These are phyloP conservation scores for Fistularia commersonii DNA, from an alignment of 2,797 vertebrate species.

Conservation along the genomic window DNA sequence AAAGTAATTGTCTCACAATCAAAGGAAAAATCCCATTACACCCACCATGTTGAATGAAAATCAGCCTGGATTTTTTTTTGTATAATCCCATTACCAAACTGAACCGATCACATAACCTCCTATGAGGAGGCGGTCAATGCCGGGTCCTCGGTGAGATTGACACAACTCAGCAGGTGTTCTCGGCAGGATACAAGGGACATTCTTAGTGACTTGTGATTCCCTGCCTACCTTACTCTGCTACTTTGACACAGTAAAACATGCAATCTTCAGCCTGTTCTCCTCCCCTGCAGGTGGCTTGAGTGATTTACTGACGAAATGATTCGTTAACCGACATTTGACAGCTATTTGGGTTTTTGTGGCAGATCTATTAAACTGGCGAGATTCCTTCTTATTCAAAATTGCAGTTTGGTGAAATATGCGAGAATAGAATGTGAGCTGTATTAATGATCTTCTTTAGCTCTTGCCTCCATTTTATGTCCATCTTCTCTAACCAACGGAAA, in stretches of 20 bases:
- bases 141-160: not conserved
- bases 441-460: no score
- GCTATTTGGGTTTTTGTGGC: slow-evolving; percentile 12
- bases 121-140: not conserved
- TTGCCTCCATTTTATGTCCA: no score
- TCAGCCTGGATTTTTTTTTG: no score
- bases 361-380: not conserved
- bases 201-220: slow-evolving; percentile 13
- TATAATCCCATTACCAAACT: no score
- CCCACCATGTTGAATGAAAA: no score
- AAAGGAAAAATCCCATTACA: no score
- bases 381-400: not conserved
- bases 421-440: no score
- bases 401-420: no score
- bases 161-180: slow-evolving; percentile 13
- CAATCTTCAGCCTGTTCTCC: slow-evolving; percentile 33
- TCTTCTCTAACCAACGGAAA: no score
- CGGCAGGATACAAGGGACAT: slow-evolving; percentile 14
- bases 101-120: no score
- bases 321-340: slow-evolving; percentile 19
- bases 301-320: slow-evolving; percentile 43
- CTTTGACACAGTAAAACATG: slow-evolving; percentile 42
- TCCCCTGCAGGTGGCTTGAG: slow-evolving; percentile 52
- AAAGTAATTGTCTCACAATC: no score
- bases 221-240: slow-evolving; percentile 18